Base-by-base conservation (phyloP, 2,797 vertebrate species). In the Sphaeramia orbicularis region DNA sequence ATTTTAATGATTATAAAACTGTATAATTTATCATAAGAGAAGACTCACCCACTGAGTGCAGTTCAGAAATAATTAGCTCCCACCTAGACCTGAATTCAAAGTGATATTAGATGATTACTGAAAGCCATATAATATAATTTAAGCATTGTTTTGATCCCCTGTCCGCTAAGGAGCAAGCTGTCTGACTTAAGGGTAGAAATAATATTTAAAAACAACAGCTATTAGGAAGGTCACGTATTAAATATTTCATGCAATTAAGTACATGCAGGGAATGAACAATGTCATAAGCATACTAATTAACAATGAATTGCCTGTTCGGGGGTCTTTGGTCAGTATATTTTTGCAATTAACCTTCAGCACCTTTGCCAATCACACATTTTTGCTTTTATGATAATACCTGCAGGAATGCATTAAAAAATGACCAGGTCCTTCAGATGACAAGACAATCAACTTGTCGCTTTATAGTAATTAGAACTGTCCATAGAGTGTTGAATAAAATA, bases 281-380 rank as follows among this genome's bases (percentile, higher is more conserved):
- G 65, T 67, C 69, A 74, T 43, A 43, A 19, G 78, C 56, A 79
- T 74, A 43, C 73, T 82, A 74, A 91, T 90, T 75, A 85, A 63
- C 10, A 55, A 37, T 19, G 27, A 21, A 51, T n/a, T 41, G 51
- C 62, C 43, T 71, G 45, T 75, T 78, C 55, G 24, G 7, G 36
- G 63, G 30, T 51, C 54, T 60, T 54, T 49, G 67, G 51, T 84
- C 61, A 49, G 68, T 83, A 74, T 52, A 32, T 70, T 72, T 74
- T 65, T 40, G 65, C 24, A 48, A 71, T 83, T 89, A 83, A 81
- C 84, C 78, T 83, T 84, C 47, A 38, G 11, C 18, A 40, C 15
- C 21, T 65, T 6, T 32, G 45, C 41, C 24, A 49, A 61, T 4
- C 5, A 8, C 15, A 24, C 16, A 19, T 43, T 52, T 72, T 54